Percentiles rank a stretch among this genome's conserved stretches.
phyloP scores from a whole-genome alignment of 2,113 vertebrate genomes.

The Myotis brandtii region DNA sequence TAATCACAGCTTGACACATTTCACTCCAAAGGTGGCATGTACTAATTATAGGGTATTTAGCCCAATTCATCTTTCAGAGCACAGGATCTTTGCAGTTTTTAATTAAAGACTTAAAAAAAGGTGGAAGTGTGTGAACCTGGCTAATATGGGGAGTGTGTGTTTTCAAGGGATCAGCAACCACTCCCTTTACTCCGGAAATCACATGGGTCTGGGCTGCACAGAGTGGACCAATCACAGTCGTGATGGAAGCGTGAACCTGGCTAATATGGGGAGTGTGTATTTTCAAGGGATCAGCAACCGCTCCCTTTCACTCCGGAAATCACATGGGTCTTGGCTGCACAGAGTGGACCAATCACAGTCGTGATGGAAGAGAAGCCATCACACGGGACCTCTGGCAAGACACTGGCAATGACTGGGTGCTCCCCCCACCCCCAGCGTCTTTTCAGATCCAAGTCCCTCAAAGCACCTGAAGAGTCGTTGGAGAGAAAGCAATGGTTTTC shows the following conservation, averaged over 20 bases:
- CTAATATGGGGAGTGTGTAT: too few relatives aligned
- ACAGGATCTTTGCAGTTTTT: slow-evolving; percentile 78
- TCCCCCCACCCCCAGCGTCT: neutral
- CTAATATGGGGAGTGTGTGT: slow-evolving; percentile 56
- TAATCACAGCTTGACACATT: slow-evolving; percentile 91
- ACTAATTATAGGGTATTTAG: slow-evolving; percentile 82
- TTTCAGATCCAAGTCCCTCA: neutral
- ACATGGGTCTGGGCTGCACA: neutral
- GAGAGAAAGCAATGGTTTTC: neutral
- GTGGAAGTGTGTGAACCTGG: slow-evolving; percentile 63
- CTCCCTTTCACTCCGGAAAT: slow-evolving; percentile 63
- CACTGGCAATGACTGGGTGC: accelerated
- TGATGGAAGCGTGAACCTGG: too few relatives aligned
- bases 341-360: neutral
- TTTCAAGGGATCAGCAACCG: neutral
- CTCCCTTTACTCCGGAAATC: slow-evolving; percentile 61
- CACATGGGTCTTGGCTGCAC: neutral
- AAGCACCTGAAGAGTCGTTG: neutral
- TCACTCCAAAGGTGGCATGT: slow-evolving; percentile 84
- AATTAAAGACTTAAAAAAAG: slow-evolving; percentile 83
- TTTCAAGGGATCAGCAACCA: slow-evolving; percentile 14
- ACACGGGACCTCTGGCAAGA: neutral
- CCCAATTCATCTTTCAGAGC: slow-evolving; percentile 82
- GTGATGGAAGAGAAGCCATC: neutral
- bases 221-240: neutral